Base-by-base conservation (phyloP, 2,113 vertebrate species). In the Haplotaxodon microlepis region DNA sequence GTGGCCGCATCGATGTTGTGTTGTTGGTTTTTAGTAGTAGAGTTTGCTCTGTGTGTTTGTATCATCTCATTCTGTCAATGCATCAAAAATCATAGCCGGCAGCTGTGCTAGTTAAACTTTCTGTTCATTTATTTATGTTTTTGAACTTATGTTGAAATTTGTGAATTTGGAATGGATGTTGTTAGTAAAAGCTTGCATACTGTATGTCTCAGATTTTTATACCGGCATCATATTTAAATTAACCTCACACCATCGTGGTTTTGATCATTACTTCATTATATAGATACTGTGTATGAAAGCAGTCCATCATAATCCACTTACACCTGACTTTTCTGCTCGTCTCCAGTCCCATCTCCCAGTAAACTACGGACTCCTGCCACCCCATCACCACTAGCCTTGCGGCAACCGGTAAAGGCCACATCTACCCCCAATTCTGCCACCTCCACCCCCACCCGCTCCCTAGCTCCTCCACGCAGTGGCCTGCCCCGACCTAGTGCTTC, bases 371-470 rank as follows among this genome's bases (percentile, higher is more conserved):
- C 97, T 7, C 98, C 99, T 3, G 96, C 95, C 59, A 97, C 98
- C 4, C 98, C 98, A 0, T 99, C 99, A 63, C 99, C 99, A 3
- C 93, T 99, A 84, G 97, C 98, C 63, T 96, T 99, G 42, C 97
- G 98, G n/a, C 99, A 99, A 12, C 99, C 99, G 0, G 94, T 99
- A 61, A 99, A 99, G 92, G 98, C 98, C 8, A 97, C 98, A 63
- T 96, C 97, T 84, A 98, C 93, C 95, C 98, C 97, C 1, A 96
- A 96, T 56, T 93, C 95, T 40, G 96, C 97, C 93, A 97, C 95
- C n/a, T 90, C 97, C 82, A 97, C 97, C 3, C 96, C 98, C 4
- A 97, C 97, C 10, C 98, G 98, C 95, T 97, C 98, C 13, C 94
- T 98, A 93, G 97, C 96, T 81, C 91, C 95, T 42, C 82, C 97